Conservation (phyloP, 2,888 invertebrate genomes). For the Ectemnius continuus region DNA sequence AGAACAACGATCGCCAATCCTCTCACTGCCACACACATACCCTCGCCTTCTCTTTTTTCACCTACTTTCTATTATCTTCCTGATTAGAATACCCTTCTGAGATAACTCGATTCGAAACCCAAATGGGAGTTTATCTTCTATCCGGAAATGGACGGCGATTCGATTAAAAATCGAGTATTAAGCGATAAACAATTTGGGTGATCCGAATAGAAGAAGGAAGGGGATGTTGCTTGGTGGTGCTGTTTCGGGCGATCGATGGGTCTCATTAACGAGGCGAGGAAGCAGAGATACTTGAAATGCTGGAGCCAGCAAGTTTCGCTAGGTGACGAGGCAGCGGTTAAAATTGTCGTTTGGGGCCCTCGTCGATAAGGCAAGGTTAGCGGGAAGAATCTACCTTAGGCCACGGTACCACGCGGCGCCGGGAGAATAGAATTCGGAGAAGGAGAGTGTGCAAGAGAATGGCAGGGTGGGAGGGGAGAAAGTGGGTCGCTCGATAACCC, state of each 20-base stretch:
- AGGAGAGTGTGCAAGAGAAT: conserved; percentile 46
- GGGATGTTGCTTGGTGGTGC: not conserved
- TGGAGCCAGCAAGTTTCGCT: not conserved
- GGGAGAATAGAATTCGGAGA: conserved; percentile 51
- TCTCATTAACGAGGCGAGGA: not conserved
- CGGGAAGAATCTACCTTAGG: conserved; percentile 41
- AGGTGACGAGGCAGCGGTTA: not conserved
- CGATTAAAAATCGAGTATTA: no score
- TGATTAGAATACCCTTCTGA: no score
- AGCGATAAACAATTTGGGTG: no score
- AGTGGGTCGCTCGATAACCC: conserved; percentile 71
- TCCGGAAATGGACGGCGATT: no score
- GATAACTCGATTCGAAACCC: no score
- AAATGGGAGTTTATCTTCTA: no score
- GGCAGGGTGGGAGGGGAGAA: conserved; percentile 55
- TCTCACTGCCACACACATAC: no score
- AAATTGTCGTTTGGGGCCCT: conserved; percentile 19
- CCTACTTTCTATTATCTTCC: no score
- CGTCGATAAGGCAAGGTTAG: conserved; percentile 44
- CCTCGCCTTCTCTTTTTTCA: no score
- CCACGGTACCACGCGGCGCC: conserved; percentile 51
- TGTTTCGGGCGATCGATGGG: not conserved
- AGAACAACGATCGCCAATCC: no score
- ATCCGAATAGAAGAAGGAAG: no score
- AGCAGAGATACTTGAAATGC: not conserved